Conservation (phyloP, 1,140 invertebrate species). For the Drosophila bifasciata region DNA sequence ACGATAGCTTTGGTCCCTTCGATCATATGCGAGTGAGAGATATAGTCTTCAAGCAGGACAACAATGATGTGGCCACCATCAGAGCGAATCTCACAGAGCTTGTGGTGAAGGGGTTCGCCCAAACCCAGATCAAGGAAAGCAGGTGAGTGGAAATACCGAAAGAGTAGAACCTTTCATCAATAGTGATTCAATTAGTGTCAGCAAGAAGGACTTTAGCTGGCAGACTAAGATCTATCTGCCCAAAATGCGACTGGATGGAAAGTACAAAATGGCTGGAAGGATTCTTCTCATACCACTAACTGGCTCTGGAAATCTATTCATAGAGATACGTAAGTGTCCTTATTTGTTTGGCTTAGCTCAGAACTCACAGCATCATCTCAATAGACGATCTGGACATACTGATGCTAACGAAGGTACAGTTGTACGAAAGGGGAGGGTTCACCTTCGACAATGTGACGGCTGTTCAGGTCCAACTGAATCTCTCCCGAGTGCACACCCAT, state of each 20-base stretch:
- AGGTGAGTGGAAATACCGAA: conserved; percentile 65
- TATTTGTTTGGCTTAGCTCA: no score
- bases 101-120: conserved; percentile 86
- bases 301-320: conserved; percentile 88
- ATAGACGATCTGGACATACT: conserved; percentile 87
- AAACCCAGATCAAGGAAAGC: conserved; percentile 86
- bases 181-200: conserved; percentile 84
- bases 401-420: conserved; percentile 86
- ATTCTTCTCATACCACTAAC: conserved; percentile 89
- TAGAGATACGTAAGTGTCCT: conserved; percentile 86
- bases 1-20: conserved; percentile 57
- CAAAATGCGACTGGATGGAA: conserved; percentile 88
- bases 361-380: neutral
- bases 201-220: conserved; percentile 87
- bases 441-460: conserved; percentile 87
- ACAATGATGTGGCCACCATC: conserved; percentile 87
- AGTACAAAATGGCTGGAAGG: conserved; percentile 88
- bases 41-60: conserved; percentile 74
- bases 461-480: conserved; percentile 87
- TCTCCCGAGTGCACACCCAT: conserved; percentile 57
- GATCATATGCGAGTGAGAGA: conserved; percentile 72
- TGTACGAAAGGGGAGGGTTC: conserved; percentile 86
- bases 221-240: conserved; percentile 87
- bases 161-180: no score
- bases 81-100: conserved; percentile 88